A percentile compares a stretch with the other conserved stretches of the same genome.
These are phyloP conservation scores for Chironomus tentans DNA, from an alignment of 2,888 invertebrate species.

Conservation along the genomic window DNA sequence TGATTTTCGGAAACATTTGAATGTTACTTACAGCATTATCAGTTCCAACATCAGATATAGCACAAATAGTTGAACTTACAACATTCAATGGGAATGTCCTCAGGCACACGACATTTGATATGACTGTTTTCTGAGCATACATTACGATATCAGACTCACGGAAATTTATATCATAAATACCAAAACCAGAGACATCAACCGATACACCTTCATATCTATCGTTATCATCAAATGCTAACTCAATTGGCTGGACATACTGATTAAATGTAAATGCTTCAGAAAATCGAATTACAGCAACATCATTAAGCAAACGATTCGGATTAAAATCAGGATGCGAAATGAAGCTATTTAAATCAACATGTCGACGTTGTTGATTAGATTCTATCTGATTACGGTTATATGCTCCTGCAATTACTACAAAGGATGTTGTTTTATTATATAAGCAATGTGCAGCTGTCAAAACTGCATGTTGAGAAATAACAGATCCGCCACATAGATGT, in stretches of 20 bases:
- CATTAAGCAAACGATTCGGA: not conserved
- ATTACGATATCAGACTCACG: not conserved
- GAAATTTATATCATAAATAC: not conserved
- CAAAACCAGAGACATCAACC: slow-evolving; percentile 34
- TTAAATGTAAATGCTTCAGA: not conserved
- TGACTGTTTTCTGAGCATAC: slow-evolving; percentile 29
- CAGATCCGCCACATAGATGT: slow-evolving; percentile 15
- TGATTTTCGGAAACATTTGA: not conserved
- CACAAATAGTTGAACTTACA: slow-evolving; percentile 34
- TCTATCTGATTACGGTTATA: not conserved
- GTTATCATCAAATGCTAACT: not conserved
- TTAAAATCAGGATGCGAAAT: slow-evolving; percentile 14
- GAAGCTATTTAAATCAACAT: not conserved
- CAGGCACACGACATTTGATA: slow-evolving; percentile 33
- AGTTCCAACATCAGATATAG: slow-evolving; percentile 32
- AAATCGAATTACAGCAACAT: not conserved
- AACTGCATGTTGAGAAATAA: not conserved
- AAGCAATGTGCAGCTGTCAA: slow-evolving; percentile 15
- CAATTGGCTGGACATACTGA: not conserved
- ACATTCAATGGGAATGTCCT: slow-evolving; percentile 33
- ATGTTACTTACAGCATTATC: not conserved
- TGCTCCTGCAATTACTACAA: not conserved
- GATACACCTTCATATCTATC: not conserved
- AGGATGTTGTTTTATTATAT: not conserved
- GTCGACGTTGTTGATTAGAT: not conserved